Percentiles rank a stretch among this genome's conserved stretches.
These are phyloP conservation scores for Ispidina lecontei DNA, from an alignment of 2,797 vertebrate genomes.

Conservation along the genomic window DNA sequence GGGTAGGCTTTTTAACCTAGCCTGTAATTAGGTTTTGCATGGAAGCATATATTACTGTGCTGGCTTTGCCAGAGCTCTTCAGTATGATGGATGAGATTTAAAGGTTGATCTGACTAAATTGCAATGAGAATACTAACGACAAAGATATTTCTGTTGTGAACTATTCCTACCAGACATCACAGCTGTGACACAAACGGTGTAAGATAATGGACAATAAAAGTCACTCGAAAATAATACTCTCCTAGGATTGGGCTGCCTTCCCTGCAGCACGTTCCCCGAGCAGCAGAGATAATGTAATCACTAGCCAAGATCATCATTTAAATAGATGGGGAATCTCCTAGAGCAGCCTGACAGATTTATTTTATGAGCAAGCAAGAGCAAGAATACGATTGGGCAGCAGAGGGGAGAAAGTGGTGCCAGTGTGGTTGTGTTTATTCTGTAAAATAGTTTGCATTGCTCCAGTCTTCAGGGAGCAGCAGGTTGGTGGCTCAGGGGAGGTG, in stretches of 20 bases:
- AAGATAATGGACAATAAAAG: slow-evolving; percentile 82
- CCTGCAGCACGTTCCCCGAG: slow-evolving; percentile 3
- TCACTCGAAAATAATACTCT: slow-evolving; percentile 76
- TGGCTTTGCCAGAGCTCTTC: slow-evolving; percentile 71
- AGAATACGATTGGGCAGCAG: not conserved
- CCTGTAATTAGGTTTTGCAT: slow-evolving; percentile 66
- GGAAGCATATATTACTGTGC: slow-evolving; percentile 60
- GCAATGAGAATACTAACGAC: slow-evolving; percentile 65
- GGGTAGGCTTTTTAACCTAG: slow-evolving; percentile 62
- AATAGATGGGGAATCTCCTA: slow-evolving; percentile 67
- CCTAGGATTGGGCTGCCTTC: slow-evolving; percentile 61
- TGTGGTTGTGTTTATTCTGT: slow-evolving; percentile 16
- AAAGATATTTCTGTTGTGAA: slow-evolving; percentile 60
- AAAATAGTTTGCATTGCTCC: not conserved
- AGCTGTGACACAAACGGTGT: slow-evolving; percentile 71
- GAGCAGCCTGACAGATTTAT: slow-evolving; percentile 68
- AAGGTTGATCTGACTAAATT: slow-evolving; percentile 62
- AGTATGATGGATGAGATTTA: slow-evolving; percentile 65
- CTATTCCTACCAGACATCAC: slow-evolving; percentile 71
- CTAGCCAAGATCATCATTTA: slow-evolving; percentile 66
- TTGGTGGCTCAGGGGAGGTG: not conserved
- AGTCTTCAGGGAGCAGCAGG: not conserved
- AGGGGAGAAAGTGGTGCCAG: not conserved
- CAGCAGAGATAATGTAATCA: slow-evolving; percentile 34
- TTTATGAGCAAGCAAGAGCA: slow-evolving; percentile 43